phyloP scores from a whole-genome alignment of 2,797 vertebrate species.

The Acomys russatus region DNA sequence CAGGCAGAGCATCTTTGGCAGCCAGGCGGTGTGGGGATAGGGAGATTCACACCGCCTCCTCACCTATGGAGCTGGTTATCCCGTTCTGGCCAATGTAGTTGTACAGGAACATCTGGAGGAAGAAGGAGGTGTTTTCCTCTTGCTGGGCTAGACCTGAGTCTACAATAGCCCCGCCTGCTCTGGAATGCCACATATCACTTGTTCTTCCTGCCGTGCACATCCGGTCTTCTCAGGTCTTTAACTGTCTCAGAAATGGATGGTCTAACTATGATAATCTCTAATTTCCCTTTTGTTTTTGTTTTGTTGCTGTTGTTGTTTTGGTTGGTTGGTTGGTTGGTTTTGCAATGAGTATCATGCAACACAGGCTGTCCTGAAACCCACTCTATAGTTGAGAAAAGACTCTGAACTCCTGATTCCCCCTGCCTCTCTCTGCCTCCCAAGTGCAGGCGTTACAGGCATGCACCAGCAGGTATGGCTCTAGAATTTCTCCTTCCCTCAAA shows the following conservation, averaged over 20 bases:
- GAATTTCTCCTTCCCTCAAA: neutral
- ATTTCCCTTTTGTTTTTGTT: neutral
- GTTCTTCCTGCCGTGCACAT: neutral
- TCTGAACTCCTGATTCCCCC: neutral
- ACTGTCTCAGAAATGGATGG: neutral
- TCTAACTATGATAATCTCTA: neutral
- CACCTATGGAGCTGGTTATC: conserved; percentile 87
- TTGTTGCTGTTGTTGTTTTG: neutral
- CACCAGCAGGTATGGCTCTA: neutral
- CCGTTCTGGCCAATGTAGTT: conserved; percentile 88
- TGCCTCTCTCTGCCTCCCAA: neutral
- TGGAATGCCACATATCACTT: neutral
- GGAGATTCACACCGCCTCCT: conserved; percentile 22
- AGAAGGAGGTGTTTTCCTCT: neutral
- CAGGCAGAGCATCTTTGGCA: neutral
- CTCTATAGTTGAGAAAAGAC: neutral
- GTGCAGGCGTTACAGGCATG: neutral
- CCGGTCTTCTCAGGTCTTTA: neutral
- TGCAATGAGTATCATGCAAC: neutral
- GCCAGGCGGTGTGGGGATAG: too few species aligned
- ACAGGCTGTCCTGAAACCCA: neutral
- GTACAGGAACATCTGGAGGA: conserved; percentile 90
- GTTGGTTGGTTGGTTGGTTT: neutral
- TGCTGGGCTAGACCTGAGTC: neutral
- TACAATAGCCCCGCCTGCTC: neutral